Conservation (phyloP, 2,888 invertebrate species). For the Ypsolopha scabrella region DNA sequence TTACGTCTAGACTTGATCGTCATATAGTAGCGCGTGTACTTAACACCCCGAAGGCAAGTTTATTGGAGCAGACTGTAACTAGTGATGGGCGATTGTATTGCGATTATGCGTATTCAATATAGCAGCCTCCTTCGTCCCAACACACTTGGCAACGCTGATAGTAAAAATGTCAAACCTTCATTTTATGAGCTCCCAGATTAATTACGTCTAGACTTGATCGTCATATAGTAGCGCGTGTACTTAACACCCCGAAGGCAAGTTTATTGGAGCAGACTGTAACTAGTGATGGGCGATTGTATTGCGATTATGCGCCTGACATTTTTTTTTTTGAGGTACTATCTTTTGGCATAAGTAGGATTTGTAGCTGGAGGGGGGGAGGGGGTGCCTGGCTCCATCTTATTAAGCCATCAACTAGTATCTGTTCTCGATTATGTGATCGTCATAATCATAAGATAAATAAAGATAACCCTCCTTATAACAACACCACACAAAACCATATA, state of each 20-base stretch:
- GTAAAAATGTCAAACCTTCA: background rate
- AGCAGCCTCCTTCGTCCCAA: too few species aligned
- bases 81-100: background rate
- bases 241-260: slow-evolving; percentile 42
- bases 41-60: slow-evolving; percentile 43
- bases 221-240: slow-evolving; percentile 9
- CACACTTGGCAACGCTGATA: background rate
- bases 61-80: slow-evolving; percentile 19
- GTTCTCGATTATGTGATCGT: too few species aligned
- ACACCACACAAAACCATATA: too few species aligned
- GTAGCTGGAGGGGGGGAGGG: slow-evolving; percentile 28
- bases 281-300: background rate
- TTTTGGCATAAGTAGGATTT: too few species aligned
- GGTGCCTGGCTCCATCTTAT: slow-evolving; percentile 16
- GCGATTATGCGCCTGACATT: too few species aligned
- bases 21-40: slow-evolving; percentile 12
- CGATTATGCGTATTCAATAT: too few species aligned
- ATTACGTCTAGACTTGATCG: slow-evolving; percentile 4
- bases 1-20: slow-evolving; percentile 4
- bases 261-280: slow-evolving; percentile 22
- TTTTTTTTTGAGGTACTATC: too few species aligned
- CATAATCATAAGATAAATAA: too few species aligned
- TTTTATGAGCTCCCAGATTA: slow-evolving; percentile 2
- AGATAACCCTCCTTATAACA: too few species aligned
- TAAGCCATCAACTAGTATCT: too few species aligned